Conservation (phyloP, 1,140 invertebrate genomes). For the Anthonomus grandis region DNA sequence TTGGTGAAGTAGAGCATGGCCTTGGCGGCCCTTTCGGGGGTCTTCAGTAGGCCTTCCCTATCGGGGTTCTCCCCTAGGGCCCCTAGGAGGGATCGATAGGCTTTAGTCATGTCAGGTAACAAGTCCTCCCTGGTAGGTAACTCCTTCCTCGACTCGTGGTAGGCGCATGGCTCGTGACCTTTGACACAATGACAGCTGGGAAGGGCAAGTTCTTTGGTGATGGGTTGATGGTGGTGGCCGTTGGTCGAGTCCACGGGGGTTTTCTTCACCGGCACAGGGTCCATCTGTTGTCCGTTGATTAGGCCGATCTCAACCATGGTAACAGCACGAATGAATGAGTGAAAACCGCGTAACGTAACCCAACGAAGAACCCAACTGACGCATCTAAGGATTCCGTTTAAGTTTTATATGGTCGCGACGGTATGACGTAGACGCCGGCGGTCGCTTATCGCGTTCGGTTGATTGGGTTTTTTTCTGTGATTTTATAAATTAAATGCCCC, state of each 20-base stretch:
- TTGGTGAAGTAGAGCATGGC: slow-evolving; percentile 99
- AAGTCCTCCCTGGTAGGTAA: slow-evolving; percentile 83
- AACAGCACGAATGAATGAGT: too few relatives aligned
- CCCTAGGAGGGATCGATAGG: slow-evolving; percentile 74
- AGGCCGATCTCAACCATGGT: slow-evolving; percentile 22
- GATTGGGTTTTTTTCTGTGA: too few relatives aligned
- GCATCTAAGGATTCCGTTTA: too few relatives aligned
- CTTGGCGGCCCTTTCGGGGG: slow-evolving; percentile 96
- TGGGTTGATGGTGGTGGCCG: background rate
- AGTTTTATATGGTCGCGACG: too few relatives aligned
- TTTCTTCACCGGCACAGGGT: slow-evolving; percentile 2
- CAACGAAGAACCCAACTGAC: too few relatives aligned
- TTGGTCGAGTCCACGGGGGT: slow-evolving; percentile 6
- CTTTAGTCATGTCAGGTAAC: slow-evolving; percentile 80
- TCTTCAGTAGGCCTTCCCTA: slow-evolving; percentile 91
- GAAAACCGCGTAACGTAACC: too few relatives aligned
- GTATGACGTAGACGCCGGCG: too few relatives aligned
- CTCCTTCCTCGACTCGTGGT: slow-evolving; percentile 83
- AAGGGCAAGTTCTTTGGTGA: slow-evolving; percentile 6
- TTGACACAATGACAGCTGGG: slow-evolving; percentile 36
- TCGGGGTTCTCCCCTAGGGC: slow-evolving; percentile 89
- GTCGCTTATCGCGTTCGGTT: too few relatives aligned
- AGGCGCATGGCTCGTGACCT: slow-evolving; percentile 87
- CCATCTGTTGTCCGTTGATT: slow-evolving; percentile 12
- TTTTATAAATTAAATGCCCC: too few relatives aligned